A percentile compares a stretch with the other conserved stretches of the same genome.
Evolutionary conservation across 2,888 invertebrate species (phyloP).

Genomic region (Mythimna lalbum): DNA sequence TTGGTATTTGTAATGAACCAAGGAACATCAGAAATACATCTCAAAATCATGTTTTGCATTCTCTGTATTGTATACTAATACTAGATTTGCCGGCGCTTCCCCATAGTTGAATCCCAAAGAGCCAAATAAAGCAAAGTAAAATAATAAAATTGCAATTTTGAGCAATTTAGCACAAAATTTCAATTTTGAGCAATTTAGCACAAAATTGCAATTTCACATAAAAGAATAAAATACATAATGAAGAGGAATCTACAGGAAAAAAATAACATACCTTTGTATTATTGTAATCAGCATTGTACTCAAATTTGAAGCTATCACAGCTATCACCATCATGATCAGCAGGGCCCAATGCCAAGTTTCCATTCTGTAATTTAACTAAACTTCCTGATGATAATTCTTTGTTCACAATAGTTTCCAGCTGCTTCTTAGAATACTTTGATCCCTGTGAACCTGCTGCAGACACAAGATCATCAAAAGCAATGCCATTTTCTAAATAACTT

Average conservation of each 20-base stretch:
- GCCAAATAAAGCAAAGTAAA: too few species aligned
- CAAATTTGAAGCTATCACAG: slow-evolving; percentile 88
- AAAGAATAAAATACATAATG: too few species aligned
- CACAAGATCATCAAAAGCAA: slow-evolving; percentile 92
- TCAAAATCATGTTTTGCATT: too few species aligned
- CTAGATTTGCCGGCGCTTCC: too few species aligned
- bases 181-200: too few species aligned
- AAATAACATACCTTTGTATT: slow-evolving; percentile 82
- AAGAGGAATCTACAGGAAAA: not conserved
- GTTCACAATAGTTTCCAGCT: slow-evolving; percentile 92
- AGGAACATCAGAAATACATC: too few species aligned
- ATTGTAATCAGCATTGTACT: slow-evolving; percentile 82
- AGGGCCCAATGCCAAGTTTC: slow-evolving; percentile 93
- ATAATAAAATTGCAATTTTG: too few species aligned
- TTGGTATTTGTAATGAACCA: too few species aligned
- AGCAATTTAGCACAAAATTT: too few species aligned
- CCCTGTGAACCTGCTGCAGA: slow-evolving; percentile 92
- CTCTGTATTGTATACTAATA: too few species aligned
- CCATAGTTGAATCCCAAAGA: too few species aligned
- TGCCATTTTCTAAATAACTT: slow-evolving; percentile 93
- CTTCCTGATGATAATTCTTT: slow-evolving; percentile 93
- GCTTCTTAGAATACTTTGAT: slow-evolving; percentile 91
- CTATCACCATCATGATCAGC: slow-evolving; percentile 91
- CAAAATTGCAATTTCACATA: too few species aligned
- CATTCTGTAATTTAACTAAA: slow-evolving; percentile 92